phyloP scores from a whole-genome alignment of 2,888 invertebrate genomes.

The Sarcophaga caerulescens region DNA sequence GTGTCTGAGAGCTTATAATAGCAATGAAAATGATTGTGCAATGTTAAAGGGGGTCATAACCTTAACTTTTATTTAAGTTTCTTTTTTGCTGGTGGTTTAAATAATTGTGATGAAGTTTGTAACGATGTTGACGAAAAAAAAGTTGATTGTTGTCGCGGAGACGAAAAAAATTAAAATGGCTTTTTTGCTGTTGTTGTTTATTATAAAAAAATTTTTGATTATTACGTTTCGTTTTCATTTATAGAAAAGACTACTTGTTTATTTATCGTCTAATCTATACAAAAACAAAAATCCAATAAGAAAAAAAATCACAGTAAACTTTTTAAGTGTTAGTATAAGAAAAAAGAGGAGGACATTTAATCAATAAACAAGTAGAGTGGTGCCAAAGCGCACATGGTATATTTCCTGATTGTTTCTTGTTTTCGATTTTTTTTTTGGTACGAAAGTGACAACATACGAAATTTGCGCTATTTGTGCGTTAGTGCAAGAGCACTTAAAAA shows the following conservation, averaged over 20 bases:
- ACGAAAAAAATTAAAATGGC: too few relatives aligned
- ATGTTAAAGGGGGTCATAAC: conserved; percentile 56
- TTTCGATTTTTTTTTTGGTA: neutral
- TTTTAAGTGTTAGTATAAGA: conserved; percentile 1
- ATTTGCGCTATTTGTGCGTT: neutral
- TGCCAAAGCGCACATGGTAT: conserved; percentile 8
- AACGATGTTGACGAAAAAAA: neutral
- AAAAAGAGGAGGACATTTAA: conserved; percentile 11
- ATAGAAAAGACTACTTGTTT: neutral
- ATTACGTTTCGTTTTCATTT: neutral
- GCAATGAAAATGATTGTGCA: conserved; percentile 53
- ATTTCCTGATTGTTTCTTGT: conserved; percentile 16
- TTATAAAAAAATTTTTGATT: too few relatives aligned
- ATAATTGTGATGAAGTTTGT: neutral
- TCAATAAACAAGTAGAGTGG: conserved; percentile 20
- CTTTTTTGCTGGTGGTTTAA: too few relatives aligned
- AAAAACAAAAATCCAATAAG: neutral
- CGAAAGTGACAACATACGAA: conserved; percentile 1
- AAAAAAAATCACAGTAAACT: neutral
- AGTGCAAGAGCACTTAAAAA: conserved; percentile 8
- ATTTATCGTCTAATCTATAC: conserved; percentile 18
- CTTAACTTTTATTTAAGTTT: conserved; percentile 35
- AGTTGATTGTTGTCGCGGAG: neutral
- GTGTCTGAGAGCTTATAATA: neutral
- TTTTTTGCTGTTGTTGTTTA: too few relatives aligned